A percentile compares a stretch with the other conserved stretches of the same genome.
Conservation (phyloP, 2,797 vertebrate species). For the Coregonus suidteri region DNA sequence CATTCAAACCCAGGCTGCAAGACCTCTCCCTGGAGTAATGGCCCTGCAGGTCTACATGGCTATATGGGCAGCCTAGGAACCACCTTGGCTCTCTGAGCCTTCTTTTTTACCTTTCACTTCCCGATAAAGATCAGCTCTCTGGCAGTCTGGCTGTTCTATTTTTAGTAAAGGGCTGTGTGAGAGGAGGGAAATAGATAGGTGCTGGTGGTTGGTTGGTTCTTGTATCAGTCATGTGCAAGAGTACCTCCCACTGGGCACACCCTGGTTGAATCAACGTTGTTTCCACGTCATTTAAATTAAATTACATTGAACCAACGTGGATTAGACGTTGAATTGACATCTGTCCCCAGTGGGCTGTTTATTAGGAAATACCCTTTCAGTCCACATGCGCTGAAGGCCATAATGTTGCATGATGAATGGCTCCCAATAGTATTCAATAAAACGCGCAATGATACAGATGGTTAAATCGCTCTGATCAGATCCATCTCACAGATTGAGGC, state of each 20-base stretch:
- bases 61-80: conserved; percentile 40
- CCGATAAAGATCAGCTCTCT: conserved; percentile 62
- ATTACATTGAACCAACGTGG: too few species aligned
- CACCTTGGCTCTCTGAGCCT: conserved; percentile 37
- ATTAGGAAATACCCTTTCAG: conserved; percentile 21
- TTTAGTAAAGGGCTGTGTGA: conserved; percentile 48
- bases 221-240: conserved; percentile 28
- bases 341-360: conserved; percentile 22
- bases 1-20: conserved; percentile 23
- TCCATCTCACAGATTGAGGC: too few species aligned
- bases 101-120: conserved; percentile 36
- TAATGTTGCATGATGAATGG: not conserved
- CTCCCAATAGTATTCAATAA: not conserved
- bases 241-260: not conserved
- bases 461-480: too few species aligned
- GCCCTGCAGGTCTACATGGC: conserved; percentile 12
- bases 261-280: too few species aligned
- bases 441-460: too few species aligned
- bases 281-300: too few species aligned
- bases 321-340: too few species aligned
- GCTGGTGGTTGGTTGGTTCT: conserved; percentile 14
- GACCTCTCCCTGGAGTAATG: conserved; percentile 29
- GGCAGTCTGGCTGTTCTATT: conserved; percentile 59
- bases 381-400: not conserved
- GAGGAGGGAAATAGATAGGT: conserved; percentile 5